Evolutionary conservation across 2,797 vertebrate species (phyloP), one percentile per base, ranked within the genome.

Genomic region (Nyctibius grandis): DNA sequence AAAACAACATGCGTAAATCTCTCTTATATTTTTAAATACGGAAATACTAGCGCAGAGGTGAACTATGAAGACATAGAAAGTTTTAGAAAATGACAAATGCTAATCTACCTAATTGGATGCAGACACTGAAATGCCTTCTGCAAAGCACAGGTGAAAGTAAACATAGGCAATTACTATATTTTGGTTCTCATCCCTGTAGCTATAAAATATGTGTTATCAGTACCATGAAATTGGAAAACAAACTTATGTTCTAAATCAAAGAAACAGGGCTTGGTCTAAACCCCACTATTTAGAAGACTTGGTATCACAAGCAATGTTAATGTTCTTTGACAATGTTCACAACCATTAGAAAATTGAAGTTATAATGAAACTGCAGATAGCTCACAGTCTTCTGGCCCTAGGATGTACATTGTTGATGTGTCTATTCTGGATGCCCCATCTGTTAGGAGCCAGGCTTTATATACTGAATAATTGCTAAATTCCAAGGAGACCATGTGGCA

Each of bases 401-500:
- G 90, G 91, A 95, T 64, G 90, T 89, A 77, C 72, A 34, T 75
- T 87, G 83, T 94, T 95, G 88, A 95, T 95, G 86, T 77, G 85
- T 74, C 60, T 92, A 74, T 85, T 97, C 86, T 91, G 81, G 77
- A 93, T 91, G 60, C 60, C 93, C 94, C 93, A 95, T 97, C 96
- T 96, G 95, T 96, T 95, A 95, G 12, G 9, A 96, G 15, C 56
- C 79, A 89, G 88, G 63, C 67, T 96, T 96, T 95, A 89, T 96
- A 94, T 91, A 85, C 86, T 85, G 86, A 96, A 92, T 93, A 96
- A 96, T 93, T 95, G 81, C 88, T 96, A 79, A 94, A 96, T 91
- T 95, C 95, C 73, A 77, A 77, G 53, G 90, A 95, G 91, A 94
- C 90, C 95, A 95, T 95, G 94, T 97, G 96, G 96, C 94, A 96